Conservation (phyloP, 2,888 invertebrate species). For the Ormyrus nitidulus region DNA sequence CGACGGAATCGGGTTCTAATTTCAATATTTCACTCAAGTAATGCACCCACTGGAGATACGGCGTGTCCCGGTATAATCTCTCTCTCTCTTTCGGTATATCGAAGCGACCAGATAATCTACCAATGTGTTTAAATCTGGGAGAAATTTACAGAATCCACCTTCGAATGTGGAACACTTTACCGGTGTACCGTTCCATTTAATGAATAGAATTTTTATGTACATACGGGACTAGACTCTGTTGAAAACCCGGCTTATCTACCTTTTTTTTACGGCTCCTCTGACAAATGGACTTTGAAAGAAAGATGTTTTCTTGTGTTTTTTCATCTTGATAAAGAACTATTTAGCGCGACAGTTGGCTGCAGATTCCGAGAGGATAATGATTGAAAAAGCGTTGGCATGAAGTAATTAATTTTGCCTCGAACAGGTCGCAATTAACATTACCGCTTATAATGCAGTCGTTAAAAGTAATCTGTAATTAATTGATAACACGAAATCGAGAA, state of each 20-base stretch:
- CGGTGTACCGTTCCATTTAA: conserved; percentile 45
- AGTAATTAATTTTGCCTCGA: too few species aligned
- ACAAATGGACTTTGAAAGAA: too few species aligned
- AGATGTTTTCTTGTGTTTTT: too few species aligned
- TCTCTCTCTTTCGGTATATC: background rate
- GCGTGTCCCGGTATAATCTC: background rate
- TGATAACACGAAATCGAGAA: too few species aligned
- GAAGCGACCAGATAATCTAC: conserved; percentile 13
- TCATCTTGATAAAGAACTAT: too few species aligned
- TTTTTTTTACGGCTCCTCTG: too few species aligned
- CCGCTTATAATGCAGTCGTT: too few species aligned
- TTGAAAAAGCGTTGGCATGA: too few species aligned
- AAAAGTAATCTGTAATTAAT: too few species aligned
- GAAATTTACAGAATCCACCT: conserved; percentile 15
- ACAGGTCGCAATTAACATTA: too few species aligned
- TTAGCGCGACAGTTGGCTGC: too few species aligned
- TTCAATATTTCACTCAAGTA: conserved; percentile 44
- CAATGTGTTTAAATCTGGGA: conserved; percentile 26
- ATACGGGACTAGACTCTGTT: background rate
- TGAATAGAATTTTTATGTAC: background rate
- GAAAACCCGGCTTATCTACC: background rate
- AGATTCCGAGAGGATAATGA: too few species aligned
- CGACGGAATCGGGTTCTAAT: conserved; percentile 48
- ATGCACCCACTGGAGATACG: conserved; percentile 6
- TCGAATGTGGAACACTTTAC: conserved; percentile 48